Evolutionary conservation across 2,797 vertebrate genomes (phyloP), one percentile per base, ranked within the genome.

Genomic region (Eulemur rubriventer): DNA sequence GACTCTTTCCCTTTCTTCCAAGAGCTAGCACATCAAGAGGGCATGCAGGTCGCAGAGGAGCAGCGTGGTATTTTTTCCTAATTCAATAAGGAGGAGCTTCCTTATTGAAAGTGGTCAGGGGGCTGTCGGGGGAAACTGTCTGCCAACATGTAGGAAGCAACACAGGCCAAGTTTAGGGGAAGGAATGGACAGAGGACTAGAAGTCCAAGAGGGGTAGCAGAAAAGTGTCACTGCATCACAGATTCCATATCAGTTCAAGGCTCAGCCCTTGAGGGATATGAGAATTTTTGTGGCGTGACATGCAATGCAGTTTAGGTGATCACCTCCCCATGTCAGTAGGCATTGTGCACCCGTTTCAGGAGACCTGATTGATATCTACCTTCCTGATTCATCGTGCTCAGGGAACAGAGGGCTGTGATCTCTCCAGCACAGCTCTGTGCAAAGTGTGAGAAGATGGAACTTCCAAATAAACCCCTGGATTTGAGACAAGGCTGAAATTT

Each of bases 401-500:
- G 69, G 50, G 46, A 20, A 22, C 7, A 0, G 4, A 76, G 46
- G 22, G 33, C 46, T 83, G 18, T 28, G 57, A 55, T 93, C 91
- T 83, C 82, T 80, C 84, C 63, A 82, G 96, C 95, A 57, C 76
- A 91, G 72, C 61, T 94, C 50, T 38, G 69, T 24, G 65, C 3
- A 22, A 67, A 78, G 59, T 26, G 26, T 50, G 75, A 93, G 85
- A 80, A 91, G 94, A 79, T 26, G 55, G 86, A 93, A 88, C 91
- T 96, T 96, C 59, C 92, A 94, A 97, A 98, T 93, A 96, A 98
- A 97, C 89, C 93, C 43, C 4, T 52, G 95, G 97, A 95, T 98
- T 97, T 98, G 94, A 97, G 89, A 92, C 89, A 90, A 94, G 94
- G 63, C 95, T 87, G 94, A 97, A 98, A 98, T 98, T 94, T 98